Conservation (phyloP, 2,888 invertebrate genomes). For the Carabus problematicus region DNA sequence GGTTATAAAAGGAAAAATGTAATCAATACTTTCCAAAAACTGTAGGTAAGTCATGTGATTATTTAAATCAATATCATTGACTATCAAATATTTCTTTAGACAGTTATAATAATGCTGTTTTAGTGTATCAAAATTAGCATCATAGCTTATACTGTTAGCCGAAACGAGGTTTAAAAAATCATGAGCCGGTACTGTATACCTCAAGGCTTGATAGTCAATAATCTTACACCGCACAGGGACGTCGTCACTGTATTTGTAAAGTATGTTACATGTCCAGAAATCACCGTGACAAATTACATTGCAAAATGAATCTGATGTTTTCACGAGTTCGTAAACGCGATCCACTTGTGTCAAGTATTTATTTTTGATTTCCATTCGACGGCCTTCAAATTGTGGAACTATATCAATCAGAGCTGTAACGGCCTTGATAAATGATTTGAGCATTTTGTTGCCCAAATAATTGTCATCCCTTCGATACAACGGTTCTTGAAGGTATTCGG, state of each 20-base stretch:
- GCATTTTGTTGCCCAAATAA: constrained; percentile 50
- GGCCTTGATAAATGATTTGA: constrained; percentile 50
- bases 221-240: constrained; percentile 49
- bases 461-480: constrained; percentile 53
- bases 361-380: constrained; percentile 39
- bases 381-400: constrained; percentile 45
- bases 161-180: constrained; percentile 62
- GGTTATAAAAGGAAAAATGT: constrained; percentile 14
- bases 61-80: constrained; percentile 31
- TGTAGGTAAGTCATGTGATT: constrained; percentile 22
- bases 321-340: constrained; percentile 50
- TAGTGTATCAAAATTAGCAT: no score
- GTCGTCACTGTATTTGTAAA: constrained; percentile 49
- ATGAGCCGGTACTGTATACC: constrained; percentile 69
- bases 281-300: constrained; percentile 69
- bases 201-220: constrained; percentile 53
- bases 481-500: constrained; percentile 54
- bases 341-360: constrained; percentile 35
- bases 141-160: background rate
- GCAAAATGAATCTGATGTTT: constrained; percentile 56
- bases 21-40: constrained; percentile 23
- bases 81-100: constrained; percentile 32
- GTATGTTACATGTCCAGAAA: constrained; percentile 62
- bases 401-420: constrained; percentile 50
- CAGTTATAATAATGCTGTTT: constrained; percentile 44